Evolutionary conservation across 1,140 invertebrate genomes (phyloP), one percentile per base, ranked within the genome.

Genomic region (Hycleus phaleratus): DNA sequence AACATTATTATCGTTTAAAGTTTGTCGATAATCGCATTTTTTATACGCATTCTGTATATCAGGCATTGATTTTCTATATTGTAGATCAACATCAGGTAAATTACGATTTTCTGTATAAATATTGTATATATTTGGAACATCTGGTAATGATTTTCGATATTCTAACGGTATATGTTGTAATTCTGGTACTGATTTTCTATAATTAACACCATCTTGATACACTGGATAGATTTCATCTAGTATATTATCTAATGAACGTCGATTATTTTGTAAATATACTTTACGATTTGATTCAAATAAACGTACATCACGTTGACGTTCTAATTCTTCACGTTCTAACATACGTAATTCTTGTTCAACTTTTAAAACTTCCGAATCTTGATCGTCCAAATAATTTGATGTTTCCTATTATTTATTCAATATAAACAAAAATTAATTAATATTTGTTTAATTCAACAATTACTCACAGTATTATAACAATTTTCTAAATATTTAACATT

Each of bases 301-400:
- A 7, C 87, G 68, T 68, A 85, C 87, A 58, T 84, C 86, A 3
- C 85, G 76, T 67, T 88, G 85, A 3, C 86, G 75, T 63, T 87
- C 83, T n/a, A 88, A 65, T 66, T 88, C 86, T 72, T 88, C 86
- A 70, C 87, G 84, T 71, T 90, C 85, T 26, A 87, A 67, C 68
- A 89, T 86, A 2, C 88, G 66, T 1, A 89, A 75, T 73, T 90
- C 86, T 9, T 85, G 78, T 74, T 90, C 87, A 42, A 88, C 86
- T 60, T 84, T 80, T 40, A 89, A 73, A 12, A 88, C 85, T 72
- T 90, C 85, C 78, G 85, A 68, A 56, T 70, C 69, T 64, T 71
- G 61, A 56, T 70, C 66, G 52, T 65, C 61, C 38, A 71, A 57
- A 59, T 62, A 65, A 59, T 68, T 60, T 26, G 60, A 47, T 38